phyloP scores from a whole-genome alignment of 1,140 invertebrate genomes.

The Chelonus insularis region DNA sequence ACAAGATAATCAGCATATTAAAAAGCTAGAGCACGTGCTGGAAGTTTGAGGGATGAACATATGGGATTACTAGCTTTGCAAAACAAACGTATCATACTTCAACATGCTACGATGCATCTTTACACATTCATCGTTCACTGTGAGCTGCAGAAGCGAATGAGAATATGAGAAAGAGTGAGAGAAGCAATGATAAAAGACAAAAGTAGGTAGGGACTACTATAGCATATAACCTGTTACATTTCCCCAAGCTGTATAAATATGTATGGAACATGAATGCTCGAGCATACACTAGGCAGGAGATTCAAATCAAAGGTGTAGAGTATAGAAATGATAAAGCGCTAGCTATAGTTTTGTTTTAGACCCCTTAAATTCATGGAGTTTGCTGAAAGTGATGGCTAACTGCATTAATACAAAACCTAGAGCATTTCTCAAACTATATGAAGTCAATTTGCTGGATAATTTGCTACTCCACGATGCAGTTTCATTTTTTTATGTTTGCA shows the following conservation, averaged over 20 bases:
- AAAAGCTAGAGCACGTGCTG: neutral
- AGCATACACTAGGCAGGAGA: slow-evolving; percentile 35
- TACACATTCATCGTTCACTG: neutral
- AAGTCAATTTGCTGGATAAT: slow-evolving; percentile 6
- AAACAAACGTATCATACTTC: slow-evolving; percentile 44
- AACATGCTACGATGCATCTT: slow-evolving; percentile 31
- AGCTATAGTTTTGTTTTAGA: neutral
- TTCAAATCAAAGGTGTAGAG: slow-evolving; percentile 25
- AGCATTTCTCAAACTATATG: slow-evolving; percentile 1
- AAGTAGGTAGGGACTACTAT: neutral
- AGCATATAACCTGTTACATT: slow-evolving; percentile 33
- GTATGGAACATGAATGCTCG: slow-evolving; percentile 56
- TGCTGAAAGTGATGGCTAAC: neutral
- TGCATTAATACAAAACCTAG: neutral
- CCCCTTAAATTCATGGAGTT: slow-evolving; percentile 22
- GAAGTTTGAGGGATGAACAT: neutral
- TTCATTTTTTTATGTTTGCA: neutral
- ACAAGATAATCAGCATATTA: too few species aligned
- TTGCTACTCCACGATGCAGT: neutral
- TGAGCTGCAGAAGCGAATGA: neutral
- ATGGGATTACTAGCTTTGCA: slow-evolving; percentile 24
- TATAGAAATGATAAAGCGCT: neutral
- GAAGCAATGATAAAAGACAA: neutral
- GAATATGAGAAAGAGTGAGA: neutral
- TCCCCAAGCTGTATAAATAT: slow-evolving; percentile 49